phyloP scores from a whole-genome alignment of 2,888 invertebrate genomes.

The Priocnemis perturbator region DNA sequence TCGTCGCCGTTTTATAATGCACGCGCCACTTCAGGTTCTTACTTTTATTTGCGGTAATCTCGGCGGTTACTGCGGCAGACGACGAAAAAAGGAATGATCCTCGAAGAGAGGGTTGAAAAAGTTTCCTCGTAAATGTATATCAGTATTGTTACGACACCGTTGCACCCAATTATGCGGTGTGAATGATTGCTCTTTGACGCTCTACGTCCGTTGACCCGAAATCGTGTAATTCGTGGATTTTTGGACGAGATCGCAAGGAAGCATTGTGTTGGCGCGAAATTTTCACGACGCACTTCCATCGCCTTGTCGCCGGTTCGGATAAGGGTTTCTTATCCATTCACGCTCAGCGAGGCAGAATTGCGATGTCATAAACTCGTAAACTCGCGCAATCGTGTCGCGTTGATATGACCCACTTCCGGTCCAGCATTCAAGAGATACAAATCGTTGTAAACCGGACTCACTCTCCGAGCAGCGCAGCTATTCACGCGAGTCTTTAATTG shows the following conservation, averaged over 20 bases:
- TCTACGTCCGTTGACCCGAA: too few relatives aligned
- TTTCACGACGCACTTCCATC: background rate
- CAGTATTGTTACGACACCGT: too few relatives aligned
- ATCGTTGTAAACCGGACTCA: slow-evolving; percentile 26
- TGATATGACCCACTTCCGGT: slow-evolving; percentile 62
- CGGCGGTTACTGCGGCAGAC: too few relatives aligned
- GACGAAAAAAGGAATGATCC: background rate
- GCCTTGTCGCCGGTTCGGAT: background rate
- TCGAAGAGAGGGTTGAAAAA: background rate
- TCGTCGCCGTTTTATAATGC: background rate
- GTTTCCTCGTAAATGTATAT: too few relatives aligned
- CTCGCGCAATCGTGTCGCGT: slow-evolving; percentile 47
- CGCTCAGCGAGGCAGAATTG: slow-evolving; percentile 15
- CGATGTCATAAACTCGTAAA: slow-evolving; percentile 34
- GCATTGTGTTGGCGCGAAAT: background rate
- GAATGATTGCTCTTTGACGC: too few relatives aligned
- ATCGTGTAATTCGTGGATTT: too few relatives aligned
- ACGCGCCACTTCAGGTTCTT: background rate
- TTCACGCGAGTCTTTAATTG: slow-evolving; percentile 14
- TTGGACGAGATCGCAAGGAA: too few relatives aligned
- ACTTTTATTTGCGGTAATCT: background rate
- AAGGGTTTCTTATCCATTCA: background rate
- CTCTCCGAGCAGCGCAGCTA: background rate
- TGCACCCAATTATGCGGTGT: too few relatives aligned
- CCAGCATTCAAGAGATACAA: slow-evolving; percentile 47